phyloP scores from a whole-genome alignment of 2,888 invertebrate genomes.

The Phengaris arion region DNA sequence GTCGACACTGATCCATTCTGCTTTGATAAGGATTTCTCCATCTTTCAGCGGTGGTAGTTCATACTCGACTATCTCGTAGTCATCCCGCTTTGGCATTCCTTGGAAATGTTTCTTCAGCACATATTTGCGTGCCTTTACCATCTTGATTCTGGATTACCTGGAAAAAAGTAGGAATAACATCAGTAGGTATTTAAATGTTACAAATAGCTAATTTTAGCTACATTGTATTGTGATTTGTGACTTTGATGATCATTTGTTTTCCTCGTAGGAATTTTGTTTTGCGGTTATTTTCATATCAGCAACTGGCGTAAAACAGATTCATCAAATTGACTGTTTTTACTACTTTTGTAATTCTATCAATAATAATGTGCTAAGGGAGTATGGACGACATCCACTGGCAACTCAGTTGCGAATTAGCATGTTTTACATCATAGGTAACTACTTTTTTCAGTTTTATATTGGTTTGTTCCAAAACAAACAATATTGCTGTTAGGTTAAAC shows the following conservation, averaged over 20 bases:
- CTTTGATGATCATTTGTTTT: not conserved
- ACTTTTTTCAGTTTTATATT: too few species aligned
- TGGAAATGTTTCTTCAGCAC: constrained; percentile 76
- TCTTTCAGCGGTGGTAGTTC: constrained; percentile 78
- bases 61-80: constrained; percentile 80
- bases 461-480: too few species aligned
- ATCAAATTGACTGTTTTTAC: too few species aligned
- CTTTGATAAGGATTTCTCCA: constrained; percentile 65
- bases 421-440: too few species aligned
- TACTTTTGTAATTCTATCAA: too few species aligned
- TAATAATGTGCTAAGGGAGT: too few species aligned
- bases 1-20: constrained; percentile 55
- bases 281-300: too few species aligned
- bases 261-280: not conserved
- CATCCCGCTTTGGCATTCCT: constrained; percentile 77
- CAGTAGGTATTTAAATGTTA: not conserved
- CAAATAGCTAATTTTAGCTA: too few species aligned
- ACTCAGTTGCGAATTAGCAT: not conserved
- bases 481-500: too few species aligned
- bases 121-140: constrained; percentile 78
- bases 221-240: too few species aligned
- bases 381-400: not conserved
- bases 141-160: constrained; percentile 39
- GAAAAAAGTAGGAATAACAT: not conserved
- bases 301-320: too few species aligned